Percentiles rank a stretch among this genome's conserved stretches.
Evolutionary conservation across 2,113 vertebrate genomes (phyloP).

Genomic region (Sorex araneus): DNA sequence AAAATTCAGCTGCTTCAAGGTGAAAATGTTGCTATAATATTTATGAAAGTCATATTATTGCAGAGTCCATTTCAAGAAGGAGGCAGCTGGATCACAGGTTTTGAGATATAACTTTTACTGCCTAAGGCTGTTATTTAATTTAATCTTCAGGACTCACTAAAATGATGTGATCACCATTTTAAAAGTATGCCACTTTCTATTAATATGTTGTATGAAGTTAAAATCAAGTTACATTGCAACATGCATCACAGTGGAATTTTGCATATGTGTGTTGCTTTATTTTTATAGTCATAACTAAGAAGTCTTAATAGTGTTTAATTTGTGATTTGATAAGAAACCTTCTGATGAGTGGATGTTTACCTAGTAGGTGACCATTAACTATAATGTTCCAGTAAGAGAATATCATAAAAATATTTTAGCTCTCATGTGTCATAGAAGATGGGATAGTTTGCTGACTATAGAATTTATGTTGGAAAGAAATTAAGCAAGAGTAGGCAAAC

Average conservation of each 20-base stretch:
- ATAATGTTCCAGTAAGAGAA: not conserved
- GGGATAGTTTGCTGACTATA: not conserved
- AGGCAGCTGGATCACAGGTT: conserved; percentile 72
- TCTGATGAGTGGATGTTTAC: not conserved
- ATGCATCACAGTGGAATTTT: not conserved
- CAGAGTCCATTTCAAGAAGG: conserved; percentile 77
- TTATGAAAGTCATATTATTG: conserved; percentile 82
- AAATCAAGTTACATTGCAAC: not conserved
- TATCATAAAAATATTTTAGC: conserved; percentile 16
- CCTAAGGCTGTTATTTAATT: conserved; percentile 35
- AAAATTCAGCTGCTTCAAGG: conserved; percentile 78
- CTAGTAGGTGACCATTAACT: not conserved
- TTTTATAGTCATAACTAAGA: not conserved
- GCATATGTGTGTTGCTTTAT: not conserved
- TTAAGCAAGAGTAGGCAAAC: not conserved
- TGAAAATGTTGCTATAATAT: conserved; percentile 79
- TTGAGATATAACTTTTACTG: conserved; percentile 60
- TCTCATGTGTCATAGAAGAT: not conserved
- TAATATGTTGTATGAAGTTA: conserved; percentile 17
- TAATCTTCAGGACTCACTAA: conserved; percentile 23
- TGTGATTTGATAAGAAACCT: conserved; percentile 18
- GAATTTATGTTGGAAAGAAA: not conserved
- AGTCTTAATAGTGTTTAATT: not conserved
- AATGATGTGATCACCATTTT: conserved; percentile 37
- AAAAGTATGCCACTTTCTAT: conserved; percentile 16